Evolutionary conservation across 2,113 vertebrate genomes (phyloP).

Genomic region (Scatophagus argus): DNA sequence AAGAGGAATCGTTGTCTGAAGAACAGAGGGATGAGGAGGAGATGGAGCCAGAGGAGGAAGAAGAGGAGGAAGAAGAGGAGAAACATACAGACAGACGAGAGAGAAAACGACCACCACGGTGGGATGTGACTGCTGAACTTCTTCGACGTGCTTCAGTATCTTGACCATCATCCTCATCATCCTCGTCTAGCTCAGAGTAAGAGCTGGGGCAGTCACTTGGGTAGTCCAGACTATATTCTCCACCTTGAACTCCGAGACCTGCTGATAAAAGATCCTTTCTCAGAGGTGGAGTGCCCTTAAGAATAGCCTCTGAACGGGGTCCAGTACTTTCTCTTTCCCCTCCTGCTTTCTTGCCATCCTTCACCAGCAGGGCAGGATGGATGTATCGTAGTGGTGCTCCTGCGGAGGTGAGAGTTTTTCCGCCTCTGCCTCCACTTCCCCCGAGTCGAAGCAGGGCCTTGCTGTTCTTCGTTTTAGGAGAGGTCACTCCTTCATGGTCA

Average conservation of each 20-base stretch:
- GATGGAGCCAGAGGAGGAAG: slow-evolving; percentile 92
- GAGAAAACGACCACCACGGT: slow-evolving; percentile 87
- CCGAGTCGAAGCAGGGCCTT: slow-evolving; percentile 90
- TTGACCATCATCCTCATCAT: slow-evolving; percentile 88
- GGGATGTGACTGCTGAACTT: slow-evolving; percentile 49
- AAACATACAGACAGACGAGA: slow-evolving; percentile 91
- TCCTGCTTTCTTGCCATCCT: slow-evolving; percentile 87
- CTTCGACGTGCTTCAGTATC: slow-evolving; percentile 73
- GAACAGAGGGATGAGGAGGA: slow-evolving; percentile 97
- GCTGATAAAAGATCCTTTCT: slow-evolving; percentile 83
- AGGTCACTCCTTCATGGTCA: slow-evolving; percentile 97
- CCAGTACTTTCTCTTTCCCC: slow-evolving; percentile 67
- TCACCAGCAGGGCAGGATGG: slow-evolving; percentile 84
- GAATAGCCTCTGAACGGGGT: slow-evolving; percentile 74
- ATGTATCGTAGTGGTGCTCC: slow-evolving; percentile 80
- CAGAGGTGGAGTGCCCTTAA: slow-evolving; percentile 83
- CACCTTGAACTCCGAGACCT: slow-evolving; percentile 69
- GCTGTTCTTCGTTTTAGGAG: slow-evolving; percentile 95
- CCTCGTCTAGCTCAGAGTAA: slow-evolving; percentile 93
- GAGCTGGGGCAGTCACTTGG: slow-evolving; percentile 95
- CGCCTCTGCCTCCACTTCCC: slow-evolving; percentile 85
- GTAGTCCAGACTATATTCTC: slow-evolving; percentile 90
- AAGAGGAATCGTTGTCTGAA: slow-evolving; percentile 95
- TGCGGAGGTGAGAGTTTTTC: slow-evolving; percentile 71
- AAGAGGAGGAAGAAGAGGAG: slow-evolving; percentile 94